A percentile compares a stretch with the other conserved stretches of the same genome.
Evolutionary conservation across 2,113 vertebrate species (phyloP).

Genomic region (Carassius gibelio): DNA sequence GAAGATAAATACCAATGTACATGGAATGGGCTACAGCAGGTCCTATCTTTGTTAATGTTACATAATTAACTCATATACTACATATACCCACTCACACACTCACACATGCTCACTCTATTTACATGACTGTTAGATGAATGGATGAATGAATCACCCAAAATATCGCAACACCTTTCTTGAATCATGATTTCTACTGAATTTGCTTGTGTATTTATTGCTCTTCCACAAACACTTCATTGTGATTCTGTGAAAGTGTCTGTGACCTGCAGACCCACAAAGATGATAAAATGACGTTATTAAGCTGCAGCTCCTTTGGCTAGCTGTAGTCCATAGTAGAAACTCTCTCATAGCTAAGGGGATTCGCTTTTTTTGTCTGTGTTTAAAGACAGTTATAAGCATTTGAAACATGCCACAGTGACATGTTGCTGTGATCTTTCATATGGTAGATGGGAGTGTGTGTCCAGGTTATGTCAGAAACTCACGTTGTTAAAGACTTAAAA

Average conservation of each 20-base stretch:
- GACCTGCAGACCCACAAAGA: background rate
- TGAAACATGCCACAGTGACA: background rate
- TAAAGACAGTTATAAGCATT: constrained; percentile 11
- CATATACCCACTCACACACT: background rate
- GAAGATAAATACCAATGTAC: background rate
- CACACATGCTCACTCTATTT: background rate
- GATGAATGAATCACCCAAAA: background rate
- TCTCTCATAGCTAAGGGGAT: background rate
- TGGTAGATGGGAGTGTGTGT: background rate
- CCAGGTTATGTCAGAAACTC: constrained; percentile 25
- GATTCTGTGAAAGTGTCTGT: background rate
- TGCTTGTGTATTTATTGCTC: background rate
- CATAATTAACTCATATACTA: background rate
- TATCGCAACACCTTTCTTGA: background rate
- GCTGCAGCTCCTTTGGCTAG: background rate
- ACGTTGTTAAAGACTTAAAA: background rate
- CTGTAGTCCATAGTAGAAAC: background rate
- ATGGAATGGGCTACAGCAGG: background rate
- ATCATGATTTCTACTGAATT: background rate
- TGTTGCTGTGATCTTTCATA: background rate
- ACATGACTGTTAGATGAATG: background rate
- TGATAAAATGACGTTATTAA: background rate
- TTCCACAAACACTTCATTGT: background rate
- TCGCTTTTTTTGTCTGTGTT: background rate
- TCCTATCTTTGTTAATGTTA: background rate